Conservation (phyloP, 2,113 vertebrate genomes). For the Dicentrarchus labrax region DNA sequence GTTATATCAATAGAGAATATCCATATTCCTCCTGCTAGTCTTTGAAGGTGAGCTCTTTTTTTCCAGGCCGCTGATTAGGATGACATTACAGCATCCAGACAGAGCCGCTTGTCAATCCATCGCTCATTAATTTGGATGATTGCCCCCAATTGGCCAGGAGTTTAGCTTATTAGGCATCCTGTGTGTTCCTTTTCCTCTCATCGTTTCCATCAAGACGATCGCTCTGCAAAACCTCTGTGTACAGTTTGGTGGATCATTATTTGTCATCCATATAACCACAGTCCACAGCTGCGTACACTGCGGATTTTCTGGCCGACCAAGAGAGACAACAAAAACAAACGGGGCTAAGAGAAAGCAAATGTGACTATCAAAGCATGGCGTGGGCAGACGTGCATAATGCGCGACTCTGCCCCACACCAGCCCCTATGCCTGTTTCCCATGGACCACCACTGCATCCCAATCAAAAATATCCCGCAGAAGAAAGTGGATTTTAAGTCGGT, state of each 20-base stretch:
- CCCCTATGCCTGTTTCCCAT: slow-evolving; percentile 15
- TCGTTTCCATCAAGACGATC: slow-evolving; percentile 42
- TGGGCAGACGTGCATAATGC: slow-evolving; percentile 43
- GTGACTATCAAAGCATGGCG: slow-evolving; percentile 57
- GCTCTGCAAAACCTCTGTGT: slow-evolving; percentile 48
- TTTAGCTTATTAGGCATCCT: slow-evolving; percentile 65
- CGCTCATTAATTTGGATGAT: slow-evolving; percentile 74
- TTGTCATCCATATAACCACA: slow-evolving; percentile 72
- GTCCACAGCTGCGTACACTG: slow-evolving; percentile 70
- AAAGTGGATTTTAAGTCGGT: slow-evolving; percentile 5
- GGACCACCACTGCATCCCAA: slow-evolving; percentile 25
- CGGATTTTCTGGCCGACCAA: slow-evolving; percentile 64
- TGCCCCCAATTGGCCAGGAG: slow-evolving; percentile 59
- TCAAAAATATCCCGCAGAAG: slow-evolving; percentile 18
- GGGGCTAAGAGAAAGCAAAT: slow-evolving; percentile 72
- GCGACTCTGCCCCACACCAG: not conserved
- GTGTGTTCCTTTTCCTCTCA: slow-evolving; percentile 51
- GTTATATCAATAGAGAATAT: slow-evolving; percentile 24
- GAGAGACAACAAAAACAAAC: slow-evolving; percentile 70
- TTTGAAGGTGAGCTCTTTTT: slow-evolving; percentile 52
- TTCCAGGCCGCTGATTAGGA: slow-evolving; percentile 44
- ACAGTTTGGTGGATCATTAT: slow-evolving; percentile 62
- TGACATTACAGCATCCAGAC: slow-evolving; percentile 40
- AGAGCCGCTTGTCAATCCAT: slow-evolving; percentile 58
- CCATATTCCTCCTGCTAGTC: slow-evolving; percentile 2